phyloP scores from a whole-genome alignment of 2,797 vertebrate genomes.

The Anas flavirostris region DNA sequence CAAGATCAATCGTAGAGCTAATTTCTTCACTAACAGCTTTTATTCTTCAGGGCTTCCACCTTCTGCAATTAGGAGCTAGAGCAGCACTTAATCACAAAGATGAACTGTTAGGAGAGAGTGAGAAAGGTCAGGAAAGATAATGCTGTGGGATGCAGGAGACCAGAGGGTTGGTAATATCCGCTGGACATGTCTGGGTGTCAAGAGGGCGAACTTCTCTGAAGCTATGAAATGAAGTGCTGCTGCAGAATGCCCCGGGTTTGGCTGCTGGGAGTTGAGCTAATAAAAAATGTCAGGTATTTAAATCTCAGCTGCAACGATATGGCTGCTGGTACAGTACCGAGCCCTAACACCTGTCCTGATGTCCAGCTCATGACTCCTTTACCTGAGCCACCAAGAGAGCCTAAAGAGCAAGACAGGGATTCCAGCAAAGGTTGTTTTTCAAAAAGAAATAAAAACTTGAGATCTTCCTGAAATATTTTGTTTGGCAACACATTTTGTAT shows the following conservation, averaged over 20 bases:
- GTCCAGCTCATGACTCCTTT: too few relatives aligned
- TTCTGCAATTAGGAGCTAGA: neutral
- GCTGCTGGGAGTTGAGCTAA: neutral
- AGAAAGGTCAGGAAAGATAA: neutral
- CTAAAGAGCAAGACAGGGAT: too few relatives aligned
- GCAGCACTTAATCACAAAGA: neutral
- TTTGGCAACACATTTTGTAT: neutral
- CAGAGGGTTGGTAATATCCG: neutral
- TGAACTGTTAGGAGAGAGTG: neutral
- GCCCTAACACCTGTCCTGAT: neutral
- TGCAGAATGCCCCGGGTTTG: too few relatives aligned
- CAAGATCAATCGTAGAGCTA: neutral
- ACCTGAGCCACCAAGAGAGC: too few relatives aligned
- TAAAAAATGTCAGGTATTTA: neutral
- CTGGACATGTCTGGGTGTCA: neutral
- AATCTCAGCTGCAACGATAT: neutral
- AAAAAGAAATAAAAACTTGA: neutral
- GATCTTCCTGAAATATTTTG: neutral
- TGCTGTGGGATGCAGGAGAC: neutral
- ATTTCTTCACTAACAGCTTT: neutral
- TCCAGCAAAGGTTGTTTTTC: neutral
- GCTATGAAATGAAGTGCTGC: neutral
- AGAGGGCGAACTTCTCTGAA: neutral
- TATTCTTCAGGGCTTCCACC: neutral
- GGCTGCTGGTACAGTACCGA: neutral